Evolutionary conservation across 2,113 vertebrate species (phyloP).

Genomic region (Takifugu bimaculatus): DNA sequence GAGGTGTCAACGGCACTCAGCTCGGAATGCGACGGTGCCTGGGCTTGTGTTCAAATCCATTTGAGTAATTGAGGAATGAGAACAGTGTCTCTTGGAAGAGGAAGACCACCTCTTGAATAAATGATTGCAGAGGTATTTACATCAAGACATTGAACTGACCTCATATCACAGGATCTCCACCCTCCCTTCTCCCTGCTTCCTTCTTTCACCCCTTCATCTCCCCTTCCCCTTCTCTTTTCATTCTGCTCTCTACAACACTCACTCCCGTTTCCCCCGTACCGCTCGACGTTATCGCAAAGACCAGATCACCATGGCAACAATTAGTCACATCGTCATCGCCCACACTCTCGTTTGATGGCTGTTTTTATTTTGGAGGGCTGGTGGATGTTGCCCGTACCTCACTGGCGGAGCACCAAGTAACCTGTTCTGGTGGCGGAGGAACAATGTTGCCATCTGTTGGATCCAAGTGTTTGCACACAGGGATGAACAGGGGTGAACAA

Average conservation of each 20-base stretch:
- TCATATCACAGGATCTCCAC: slow-evolving; percentile 47
- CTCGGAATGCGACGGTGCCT: background rate
- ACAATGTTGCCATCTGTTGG: slow-evolving; percentile 80
- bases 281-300: slow-evolving; percentile 63
- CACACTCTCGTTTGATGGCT: slow-evolving; percentile 66
- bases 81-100: slow-evolving; percentile 41
- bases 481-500: slow-evolving; percentile 20
- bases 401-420: slow-evolving; percentile 47
- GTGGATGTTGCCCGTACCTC: slow-evolving; percentile 49
- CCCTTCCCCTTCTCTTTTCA: slow-evolving; percentile 11
- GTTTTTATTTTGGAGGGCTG: slow-evolving; percentile 66
- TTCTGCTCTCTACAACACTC: slow-evolving; percentile 18
- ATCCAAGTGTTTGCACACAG: slow-evolving; percentile 46
- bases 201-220: slow-evolving; percentile 19
- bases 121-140: slow-evolving; percentile 50
- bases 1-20: too few species aligned
- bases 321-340: slow-evolving; percentile 71
- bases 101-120: slow-evolving; percentile 33
- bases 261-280: slow-evolving; percentile 39
- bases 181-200: slow-evolving; percentile 35
- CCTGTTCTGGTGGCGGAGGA: slow-evolving; percentile 49
- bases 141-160: slow-evolving; percentile 52
- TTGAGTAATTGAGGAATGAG: slow-evolving; percentile 41
- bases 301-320: slow-evolving; percentile 73
- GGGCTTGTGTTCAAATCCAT: slow-evolving; percentile 37